These are phyloP conservation scores for Pomacea canaliculata DNA, from an alignment of 2,888 invertebrate species.

Conservation along the genomic window DNA sequence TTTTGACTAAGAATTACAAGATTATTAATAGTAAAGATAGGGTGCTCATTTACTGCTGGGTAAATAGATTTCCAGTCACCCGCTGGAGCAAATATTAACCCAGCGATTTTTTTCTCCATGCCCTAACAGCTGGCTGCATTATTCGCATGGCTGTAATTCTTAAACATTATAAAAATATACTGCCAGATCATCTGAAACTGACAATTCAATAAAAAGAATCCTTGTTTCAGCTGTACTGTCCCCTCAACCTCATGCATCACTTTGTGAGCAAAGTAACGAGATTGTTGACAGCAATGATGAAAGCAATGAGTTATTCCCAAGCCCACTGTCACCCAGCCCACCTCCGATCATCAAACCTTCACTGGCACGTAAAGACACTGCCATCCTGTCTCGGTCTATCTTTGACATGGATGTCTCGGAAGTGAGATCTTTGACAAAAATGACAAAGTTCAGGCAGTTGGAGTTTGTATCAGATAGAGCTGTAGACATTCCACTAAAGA, in stretches of 20 bases:
- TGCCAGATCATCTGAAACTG: no score
- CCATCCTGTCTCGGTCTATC: neutral
- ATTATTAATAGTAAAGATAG: no score
- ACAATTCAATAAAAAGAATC: no score
- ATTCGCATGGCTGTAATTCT: no score
- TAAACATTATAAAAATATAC: no score
- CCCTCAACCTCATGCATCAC: neutral
- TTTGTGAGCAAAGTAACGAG: neutral
- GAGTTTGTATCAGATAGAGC: conserved; percentile 19
- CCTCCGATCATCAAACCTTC: conserved; percentile 26
- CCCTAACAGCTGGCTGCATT: no score
- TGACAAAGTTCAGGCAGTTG: conserved; percentile 15
- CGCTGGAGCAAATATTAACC: no score
- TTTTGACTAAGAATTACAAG: no score
- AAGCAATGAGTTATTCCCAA: conserved; percentile 44
- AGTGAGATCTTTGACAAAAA: neutral
- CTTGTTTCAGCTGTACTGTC: no score
- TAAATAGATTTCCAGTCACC: no score
- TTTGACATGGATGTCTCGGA: neutral
- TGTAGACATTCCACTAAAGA: neutral
- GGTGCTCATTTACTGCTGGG: no score
- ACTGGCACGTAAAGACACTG: conserved; percentile 6
- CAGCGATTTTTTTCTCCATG: no score
- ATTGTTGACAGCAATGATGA: conserved; percentile 26
- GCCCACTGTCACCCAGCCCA: conserved; percentile 45